Conservation (phyloP, 2,797 vertebrate species). For the Schizothorax lantsangensis region DNA sequence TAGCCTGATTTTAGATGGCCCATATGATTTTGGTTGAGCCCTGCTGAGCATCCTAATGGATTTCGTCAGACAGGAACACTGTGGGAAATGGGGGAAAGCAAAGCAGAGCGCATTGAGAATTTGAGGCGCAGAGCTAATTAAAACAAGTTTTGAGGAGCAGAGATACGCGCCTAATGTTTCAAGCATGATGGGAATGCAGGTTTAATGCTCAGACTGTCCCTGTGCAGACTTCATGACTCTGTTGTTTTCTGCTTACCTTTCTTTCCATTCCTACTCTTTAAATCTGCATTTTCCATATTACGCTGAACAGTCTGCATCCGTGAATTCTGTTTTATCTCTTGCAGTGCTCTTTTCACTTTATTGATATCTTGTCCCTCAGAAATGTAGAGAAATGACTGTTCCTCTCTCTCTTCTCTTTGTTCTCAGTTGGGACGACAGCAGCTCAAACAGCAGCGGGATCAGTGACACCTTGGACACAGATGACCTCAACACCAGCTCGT, state of each 20-base stretch:
- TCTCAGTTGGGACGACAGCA: slow-evolving; percentile 89
- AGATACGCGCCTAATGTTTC: slow-evolving; percentile 46
- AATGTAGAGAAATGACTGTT: not conserved
- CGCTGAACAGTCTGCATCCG: not conserved
- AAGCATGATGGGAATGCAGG: slow-evolving; percentile 56
- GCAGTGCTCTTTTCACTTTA: not conserved
- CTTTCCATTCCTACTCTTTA: not conserved
- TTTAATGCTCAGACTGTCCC: slow-evolving; percentile 20
- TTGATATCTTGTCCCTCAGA: not conserved
- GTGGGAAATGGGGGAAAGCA: slow-evolving; percentile 17
- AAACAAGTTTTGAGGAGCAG: slow-evolving; percentile 48
- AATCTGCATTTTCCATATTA: not conserved
- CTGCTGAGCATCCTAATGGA: slow-evolving; percentile 37
- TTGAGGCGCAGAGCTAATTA: slow-evolving; percentile 42
- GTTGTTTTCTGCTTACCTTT: slow-evolving; percentile 25
- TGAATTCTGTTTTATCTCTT: not conserved
- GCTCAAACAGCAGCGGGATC: slow-evolving; percentile 90
- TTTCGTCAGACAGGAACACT: slow-evolving; percentile 35
- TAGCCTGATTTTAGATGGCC: not conserved
- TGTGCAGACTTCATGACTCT: not conserved
- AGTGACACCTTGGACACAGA: slow-evolving; percentile 87
- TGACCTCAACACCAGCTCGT: slow-evolving; percentile 87
- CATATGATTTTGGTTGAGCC: slow-evolving; percentile 21
- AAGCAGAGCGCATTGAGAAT: not conserved
- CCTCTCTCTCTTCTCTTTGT: not conserved